Evolutionary conservation across 1,140 invertebrate genomes (phyloP).

Genomic region (Trialeurodes vaporariorum): DNA sequence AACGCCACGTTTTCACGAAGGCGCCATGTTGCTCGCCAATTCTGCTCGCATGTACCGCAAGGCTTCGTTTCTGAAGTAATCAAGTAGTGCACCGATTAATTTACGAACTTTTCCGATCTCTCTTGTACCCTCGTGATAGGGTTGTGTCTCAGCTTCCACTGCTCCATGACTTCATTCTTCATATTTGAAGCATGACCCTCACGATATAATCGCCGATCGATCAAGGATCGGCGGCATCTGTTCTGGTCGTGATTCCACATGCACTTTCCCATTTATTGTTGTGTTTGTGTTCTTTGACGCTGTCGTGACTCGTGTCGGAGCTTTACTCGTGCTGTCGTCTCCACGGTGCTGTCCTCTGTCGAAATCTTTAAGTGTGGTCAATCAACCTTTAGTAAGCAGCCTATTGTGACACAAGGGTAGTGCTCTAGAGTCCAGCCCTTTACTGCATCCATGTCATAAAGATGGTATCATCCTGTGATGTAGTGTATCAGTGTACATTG

Average conservation of each 20-base stretch:
- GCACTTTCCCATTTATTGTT: no score
- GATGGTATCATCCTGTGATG: no score
- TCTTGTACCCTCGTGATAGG: not conserved
- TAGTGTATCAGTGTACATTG: no score
- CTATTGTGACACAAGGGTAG: no score
- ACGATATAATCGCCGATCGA: not conserved
- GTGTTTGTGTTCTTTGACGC: not conserved
- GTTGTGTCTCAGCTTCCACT: not conserved
- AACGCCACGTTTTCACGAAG: not conserved
- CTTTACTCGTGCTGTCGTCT: not conserved
- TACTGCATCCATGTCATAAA: no score
- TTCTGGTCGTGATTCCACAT: no score
- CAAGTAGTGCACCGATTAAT: no score
- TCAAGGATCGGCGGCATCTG: not conserved
- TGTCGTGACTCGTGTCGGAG: not conserved
- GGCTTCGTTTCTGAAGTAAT: not conserved
- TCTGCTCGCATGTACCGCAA: not conserved
- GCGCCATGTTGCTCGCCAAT: not conserved
- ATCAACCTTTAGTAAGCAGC: not conserved
- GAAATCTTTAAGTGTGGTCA: not conserved
- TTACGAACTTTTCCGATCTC: not conserved
- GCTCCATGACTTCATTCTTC: not conserved
- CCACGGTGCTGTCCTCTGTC: not conserved
- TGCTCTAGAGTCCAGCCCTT: no score
- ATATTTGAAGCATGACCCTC: not conserved